Evolutionary conservation across 1,140 invertebrate species (phyloP).

Genomic region (Stegodyphus dumicola): DNA sequence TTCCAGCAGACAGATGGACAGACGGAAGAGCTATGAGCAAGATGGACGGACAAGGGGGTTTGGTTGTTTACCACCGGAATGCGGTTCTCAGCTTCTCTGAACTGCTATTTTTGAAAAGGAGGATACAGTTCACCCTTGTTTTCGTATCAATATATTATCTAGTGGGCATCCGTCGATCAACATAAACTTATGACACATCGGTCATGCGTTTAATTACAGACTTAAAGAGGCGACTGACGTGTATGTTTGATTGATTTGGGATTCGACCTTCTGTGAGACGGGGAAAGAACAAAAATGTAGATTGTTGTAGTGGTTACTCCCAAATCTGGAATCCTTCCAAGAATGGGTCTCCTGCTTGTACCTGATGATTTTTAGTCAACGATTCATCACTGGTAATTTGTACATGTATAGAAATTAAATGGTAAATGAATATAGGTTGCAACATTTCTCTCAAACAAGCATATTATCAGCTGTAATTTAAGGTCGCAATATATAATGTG

Average conservation of each 20-base stretch:
- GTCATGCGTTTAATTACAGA: constrained; percentile 46
- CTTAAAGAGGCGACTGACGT: constrained; percentile 21
- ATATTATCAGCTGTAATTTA: no score
- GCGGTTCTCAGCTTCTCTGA: constrained; percentile 23
- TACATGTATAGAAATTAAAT: no score
- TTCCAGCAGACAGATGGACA: constrained; percentile 3
- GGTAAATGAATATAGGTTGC: no score
- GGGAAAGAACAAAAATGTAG: background rate
- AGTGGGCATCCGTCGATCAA: constrained; percentile 29
- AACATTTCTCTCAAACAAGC: no score
- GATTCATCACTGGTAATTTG: no score
- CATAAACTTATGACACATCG: constrained; percentile 41
- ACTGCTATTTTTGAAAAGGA: background rate
- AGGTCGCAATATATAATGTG: no score
- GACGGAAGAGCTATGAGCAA: background rate
- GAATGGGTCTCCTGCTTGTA: background rate
- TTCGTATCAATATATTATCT: constrained; percentile 39
- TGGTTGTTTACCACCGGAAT: constrained; percentile 41
- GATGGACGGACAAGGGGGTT: constrained; percentile 8
- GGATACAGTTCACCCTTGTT: background rate
- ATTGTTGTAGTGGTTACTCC: constrained; percentile 25
- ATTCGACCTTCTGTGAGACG: constrained; percentile 33
- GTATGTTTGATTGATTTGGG: constrained; percentile 40
- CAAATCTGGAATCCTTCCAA: constrained; percentile 50
- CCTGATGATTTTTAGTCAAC: no score